Conservation (phyloP, 1,140 invertebrate species). For the Lepidurus apus region DNA sequence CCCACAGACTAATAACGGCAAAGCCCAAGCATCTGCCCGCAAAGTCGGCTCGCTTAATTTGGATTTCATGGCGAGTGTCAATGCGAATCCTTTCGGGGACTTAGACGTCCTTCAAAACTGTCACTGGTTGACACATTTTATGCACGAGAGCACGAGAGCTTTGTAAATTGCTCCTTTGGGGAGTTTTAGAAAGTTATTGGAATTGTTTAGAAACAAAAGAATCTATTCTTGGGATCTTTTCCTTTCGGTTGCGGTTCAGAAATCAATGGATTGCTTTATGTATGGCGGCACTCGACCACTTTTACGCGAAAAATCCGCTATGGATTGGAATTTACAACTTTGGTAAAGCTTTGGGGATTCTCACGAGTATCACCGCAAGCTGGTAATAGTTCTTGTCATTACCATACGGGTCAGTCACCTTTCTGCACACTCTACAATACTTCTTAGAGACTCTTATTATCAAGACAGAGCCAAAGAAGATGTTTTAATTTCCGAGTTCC, state of each 20-base stretch:
- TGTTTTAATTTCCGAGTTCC: not conserved
- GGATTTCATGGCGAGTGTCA: not conserved
- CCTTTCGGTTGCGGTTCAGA: too few species aligned
- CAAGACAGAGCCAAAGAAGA: not conserved
- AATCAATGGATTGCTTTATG: not conserved
- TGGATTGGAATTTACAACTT: not conserved
- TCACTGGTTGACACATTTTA: not conserved
- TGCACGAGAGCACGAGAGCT: not conserved
- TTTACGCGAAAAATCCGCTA: not conserved
- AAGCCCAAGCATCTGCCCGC: not conserved
- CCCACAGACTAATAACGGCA: not conserved
- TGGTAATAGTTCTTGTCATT: not conserved
- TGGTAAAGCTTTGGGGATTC: not conserved
- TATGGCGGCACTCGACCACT: not conserved
- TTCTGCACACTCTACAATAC: not conserved
- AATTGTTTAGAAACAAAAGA: not conserved
- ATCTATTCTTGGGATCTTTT: not conserved
- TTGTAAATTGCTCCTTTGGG: not conserved
- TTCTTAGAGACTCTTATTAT: not conserved
- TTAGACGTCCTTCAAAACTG: not conserved
- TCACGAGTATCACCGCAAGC: not conserved
- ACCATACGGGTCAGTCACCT: not conserved
- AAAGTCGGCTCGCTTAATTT: not conserved
- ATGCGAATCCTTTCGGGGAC: not conserved
- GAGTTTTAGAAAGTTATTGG: too few species aligned